Evolutionary conservation across 2,113 vertebrate genomes (phyloP).

Genomic region (Loxodonta africana): DNA sequence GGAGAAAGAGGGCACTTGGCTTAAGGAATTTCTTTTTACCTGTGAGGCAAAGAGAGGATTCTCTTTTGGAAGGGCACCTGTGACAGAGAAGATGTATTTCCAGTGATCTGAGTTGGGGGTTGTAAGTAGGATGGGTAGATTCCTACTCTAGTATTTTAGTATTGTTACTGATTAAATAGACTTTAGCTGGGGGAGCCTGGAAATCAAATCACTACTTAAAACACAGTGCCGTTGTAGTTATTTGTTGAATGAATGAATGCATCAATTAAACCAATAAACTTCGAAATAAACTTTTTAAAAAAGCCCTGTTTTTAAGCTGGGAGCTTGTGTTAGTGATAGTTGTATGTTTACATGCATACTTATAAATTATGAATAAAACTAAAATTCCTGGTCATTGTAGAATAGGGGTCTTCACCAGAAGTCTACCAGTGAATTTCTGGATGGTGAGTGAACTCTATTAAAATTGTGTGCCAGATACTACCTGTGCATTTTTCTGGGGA

Average conservation of each 20-base stretch:
- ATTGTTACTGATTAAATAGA: constrained; percentile 8
- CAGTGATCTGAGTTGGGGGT: constrained; percentile 47
- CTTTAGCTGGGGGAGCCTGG: not conserved
- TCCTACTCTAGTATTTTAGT: constrained; percentile 7
- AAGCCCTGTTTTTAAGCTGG: not conserved
- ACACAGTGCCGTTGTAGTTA: not conserved
- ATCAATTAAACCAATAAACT: constrained; percentile 20
- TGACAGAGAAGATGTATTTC: not conserved
- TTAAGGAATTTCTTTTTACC: constrained; percentile 34
- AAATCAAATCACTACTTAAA: constrained; percentile 35
- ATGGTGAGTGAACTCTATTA: constrained; percentile 2
- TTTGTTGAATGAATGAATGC: constrained; percentile 30
- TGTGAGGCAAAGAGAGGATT: constrained; percentile 2
- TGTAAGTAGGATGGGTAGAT: constrained; percentile 26
- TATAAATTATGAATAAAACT: not conserved
- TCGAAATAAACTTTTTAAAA: not conserved
- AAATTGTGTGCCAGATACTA: constrained; percentile 2
- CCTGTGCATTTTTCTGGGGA: constrained; percentile 17
- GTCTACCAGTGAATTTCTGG: not conserved
- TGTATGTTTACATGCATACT: constrained; percentile 5
- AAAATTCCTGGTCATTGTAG: not conserved
- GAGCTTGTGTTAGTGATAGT: constrained; percentile 22
- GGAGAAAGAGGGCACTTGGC: not conserved
- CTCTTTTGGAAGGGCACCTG: not conserved
- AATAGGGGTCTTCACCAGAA: not conserved